Evolutionary conservation across 1,140 invertebrate species (phyloP), one percentile per base, ranked within the genome.

Genomic region (Neuroterus valhalla): DNA sequence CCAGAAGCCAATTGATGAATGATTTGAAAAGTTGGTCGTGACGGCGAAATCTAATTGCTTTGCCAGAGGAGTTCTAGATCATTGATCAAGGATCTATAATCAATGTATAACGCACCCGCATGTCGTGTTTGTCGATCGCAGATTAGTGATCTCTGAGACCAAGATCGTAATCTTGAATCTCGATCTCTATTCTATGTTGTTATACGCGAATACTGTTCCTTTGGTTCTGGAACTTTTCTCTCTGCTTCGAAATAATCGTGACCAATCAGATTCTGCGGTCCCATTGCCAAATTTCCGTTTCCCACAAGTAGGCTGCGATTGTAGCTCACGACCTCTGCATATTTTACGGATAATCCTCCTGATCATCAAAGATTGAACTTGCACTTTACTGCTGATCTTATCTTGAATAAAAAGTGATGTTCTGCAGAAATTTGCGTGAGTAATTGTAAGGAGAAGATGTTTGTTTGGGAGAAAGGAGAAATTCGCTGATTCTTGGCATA

Each of bases 1-100:
- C 52, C 52, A 55, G 52, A 26, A 55, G 52, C 21, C 52, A 55
- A 55, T 55, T 55, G 52, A 55, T 21, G 26, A 55, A 55, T 55
- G 52, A 55, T 23, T 55, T 55, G 21, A 55, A 55, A 55, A 55
- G 52, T 14, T 55, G 26, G 23, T 55, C 52, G 10, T 55, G 52
- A 55, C 52, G 23, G 19, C 23, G 11, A 26, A 55, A 21, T 23
- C 21, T 55, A 55, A 55, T 55, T 55, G 52, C 23, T 55, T 55
- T 4, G 21, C 52, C 52, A 3, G 21, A 26, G 23, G 52, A 21
- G 2, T 14, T 55, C 26, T 55, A 55, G 52, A 55, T 55, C 21
- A 26, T 11, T 55, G 52, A 55, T 55, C 26, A 55, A 55, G 11
- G 19, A 52, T 52, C 5, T 55, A 5, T 55, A 11, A 52, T 52